Percentiles rank a stretch among this genome's conserved stretches.
These are phyloP conservation scores for Mormoops blainvillei DNA, from an alignment of 2,113 vertebrate species.

Conservation along the genomic window DNA sequence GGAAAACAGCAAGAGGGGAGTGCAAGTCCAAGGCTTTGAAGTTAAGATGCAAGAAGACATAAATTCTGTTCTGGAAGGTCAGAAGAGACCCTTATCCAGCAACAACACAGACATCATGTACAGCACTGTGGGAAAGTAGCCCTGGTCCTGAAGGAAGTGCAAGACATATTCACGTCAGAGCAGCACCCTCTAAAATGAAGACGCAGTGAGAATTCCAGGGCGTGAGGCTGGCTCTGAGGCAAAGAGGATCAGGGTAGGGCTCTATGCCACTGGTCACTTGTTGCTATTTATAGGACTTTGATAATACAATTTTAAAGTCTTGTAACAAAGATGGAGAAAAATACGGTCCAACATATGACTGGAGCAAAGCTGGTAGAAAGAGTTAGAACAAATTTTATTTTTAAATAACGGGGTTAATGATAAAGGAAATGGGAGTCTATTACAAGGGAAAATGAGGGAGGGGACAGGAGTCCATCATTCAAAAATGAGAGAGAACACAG, in stretches of 20 bases:
- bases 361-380: neutral
- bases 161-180: neutral
- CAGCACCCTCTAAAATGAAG: neutral
- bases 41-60: constrained; percentile 42
- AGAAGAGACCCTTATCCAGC: constrained; percentile 29
- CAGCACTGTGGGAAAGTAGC: neutral
- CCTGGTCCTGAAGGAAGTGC: neutral
- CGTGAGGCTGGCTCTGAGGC: rapidly evolving
- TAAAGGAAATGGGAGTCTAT: neutral
- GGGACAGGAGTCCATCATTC: neutral
- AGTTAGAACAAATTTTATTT: neutral
- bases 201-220: neutral
- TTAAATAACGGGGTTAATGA: neutral
- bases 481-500: neutral
- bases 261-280: rapidly evolving
- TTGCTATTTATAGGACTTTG: neutral
- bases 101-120: constrained; percentile 22
- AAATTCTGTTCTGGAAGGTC: neutral
- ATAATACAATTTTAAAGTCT: neutral
- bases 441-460: neutral
- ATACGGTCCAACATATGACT: neutral
- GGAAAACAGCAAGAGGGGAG: constrained; percentile 52
- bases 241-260: rapidly evolving
- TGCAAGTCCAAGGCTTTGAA: constrained; percentile 62
- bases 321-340: neutral